Conservation (phyloP, 1,140 invertebrate genomes). For the Brachionus plicatilis region DNA sequence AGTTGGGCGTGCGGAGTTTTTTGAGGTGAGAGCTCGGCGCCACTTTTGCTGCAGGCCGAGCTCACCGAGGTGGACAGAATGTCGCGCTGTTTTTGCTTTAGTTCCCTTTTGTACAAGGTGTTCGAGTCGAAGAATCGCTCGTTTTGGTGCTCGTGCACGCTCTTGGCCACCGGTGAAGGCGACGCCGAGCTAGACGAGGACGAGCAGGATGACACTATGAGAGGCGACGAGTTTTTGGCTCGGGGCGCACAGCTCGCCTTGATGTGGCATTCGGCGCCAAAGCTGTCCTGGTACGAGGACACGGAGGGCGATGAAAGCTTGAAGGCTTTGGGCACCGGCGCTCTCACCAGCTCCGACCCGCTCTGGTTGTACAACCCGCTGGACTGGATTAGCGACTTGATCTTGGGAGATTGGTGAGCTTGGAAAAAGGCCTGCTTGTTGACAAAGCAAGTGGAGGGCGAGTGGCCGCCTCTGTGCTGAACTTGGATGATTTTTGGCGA, state of each 20-base stretch:
- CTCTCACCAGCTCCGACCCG: background rate
- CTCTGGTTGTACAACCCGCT: background rate
- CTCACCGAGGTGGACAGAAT: background rate
- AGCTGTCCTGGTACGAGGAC: background rate
- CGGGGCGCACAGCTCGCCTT: background rate
- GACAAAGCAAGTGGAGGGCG: background rate
- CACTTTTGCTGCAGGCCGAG: background rate
- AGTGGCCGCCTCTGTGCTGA: background rate
- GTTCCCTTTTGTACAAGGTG: conserved; percentile 33
- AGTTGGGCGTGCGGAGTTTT: background rate
- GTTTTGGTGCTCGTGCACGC: background rate
- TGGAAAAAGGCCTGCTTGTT: background rate
- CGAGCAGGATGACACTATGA: background rate
- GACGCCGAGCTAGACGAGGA: conserved; percentile 17
- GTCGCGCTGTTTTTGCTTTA: conserved; percentile 35
- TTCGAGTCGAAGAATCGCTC: conserved; percentile 32
- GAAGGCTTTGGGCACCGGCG: background rate
- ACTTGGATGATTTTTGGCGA: conserved; percentile 31
- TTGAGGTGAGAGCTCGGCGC: background rate
- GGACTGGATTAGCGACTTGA: background rate
- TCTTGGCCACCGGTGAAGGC: background rate
- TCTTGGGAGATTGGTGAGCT: background rate
- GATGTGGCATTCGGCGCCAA: background rate
- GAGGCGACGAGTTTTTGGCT: background rate
- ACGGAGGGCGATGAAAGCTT: background rate